Evolutionary conservation across 2,113 vertebrate species (phyloP).

Genomic region (Scytalopus superciliaris): DNA sequence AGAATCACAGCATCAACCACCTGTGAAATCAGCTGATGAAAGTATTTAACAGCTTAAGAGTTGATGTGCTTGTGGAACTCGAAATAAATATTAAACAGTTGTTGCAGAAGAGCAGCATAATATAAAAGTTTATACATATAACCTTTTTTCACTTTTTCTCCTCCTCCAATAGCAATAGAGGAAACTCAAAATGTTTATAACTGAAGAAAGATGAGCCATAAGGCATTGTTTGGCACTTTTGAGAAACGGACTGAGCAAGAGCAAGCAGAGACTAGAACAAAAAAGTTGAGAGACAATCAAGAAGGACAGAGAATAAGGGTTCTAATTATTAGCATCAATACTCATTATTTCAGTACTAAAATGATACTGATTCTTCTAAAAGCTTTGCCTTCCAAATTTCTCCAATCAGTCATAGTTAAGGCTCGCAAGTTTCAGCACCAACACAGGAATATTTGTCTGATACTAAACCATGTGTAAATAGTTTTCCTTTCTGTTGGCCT

Average conservation of each 20-base stretch:
- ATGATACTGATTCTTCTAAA: not conserved
- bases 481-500: not conserved
- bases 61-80: not conserved
- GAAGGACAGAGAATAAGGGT: not conserved
- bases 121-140: not conserved
- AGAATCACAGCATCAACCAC: not conserved
- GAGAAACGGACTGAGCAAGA: not conserved
- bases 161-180: not conserved
- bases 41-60: not conserved
- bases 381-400: not conserved
- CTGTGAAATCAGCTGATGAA: not conserved
- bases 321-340: not conserved
- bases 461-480: not conserved
- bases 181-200: not conserved
- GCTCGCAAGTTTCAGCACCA: not conserved
- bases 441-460: not conserved
- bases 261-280: not conserved
- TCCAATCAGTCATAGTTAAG: not conserved
- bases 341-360: not conserved
- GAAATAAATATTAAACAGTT: not conserved
- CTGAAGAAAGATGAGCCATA: not conserved
- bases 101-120: not conserved
- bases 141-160: not conserved
- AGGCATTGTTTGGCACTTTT: not conserved
- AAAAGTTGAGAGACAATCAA: not conserved